Percentiles rank a stretch among this genome's conserved stretches.
Evolutionary conservation across 2,888 invertebrate genomes (phyloP).

Genomic region (Antitype chi): DNA sequence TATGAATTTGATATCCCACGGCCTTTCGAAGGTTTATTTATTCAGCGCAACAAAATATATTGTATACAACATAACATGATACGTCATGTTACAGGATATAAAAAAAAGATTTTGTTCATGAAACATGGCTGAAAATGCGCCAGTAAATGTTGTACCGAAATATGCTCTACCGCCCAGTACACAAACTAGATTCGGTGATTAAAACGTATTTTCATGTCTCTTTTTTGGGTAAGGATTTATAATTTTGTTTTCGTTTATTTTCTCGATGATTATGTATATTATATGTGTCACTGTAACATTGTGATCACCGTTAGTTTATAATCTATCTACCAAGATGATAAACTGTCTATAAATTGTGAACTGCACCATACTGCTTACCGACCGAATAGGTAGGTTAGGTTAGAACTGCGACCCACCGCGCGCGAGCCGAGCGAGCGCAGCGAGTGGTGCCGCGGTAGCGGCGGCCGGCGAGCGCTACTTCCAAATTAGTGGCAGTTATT

Average conservation of each 20-base stretch:
- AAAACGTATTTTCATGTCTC: conserved; percentile 14
- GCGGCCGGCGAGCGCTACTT: too few species aligned
- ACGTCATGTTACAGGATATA: conserved; percentile 37
- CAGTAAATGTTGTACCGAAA: conserved; percentile 37
- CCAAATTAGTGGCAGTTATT: too few species aligned
- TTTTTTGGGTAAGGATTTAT: background rate
- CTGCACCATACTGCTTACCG: too few species aligned
- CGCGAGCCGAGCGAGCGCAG: too few species aligned
- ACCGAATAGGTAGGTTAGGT: too few species aligned
- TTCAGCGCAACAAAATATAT: conserved; percentile 38
- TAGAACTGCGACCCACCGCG: too few species aligned
- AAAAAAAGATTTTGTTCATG: conserved; percentile 48
- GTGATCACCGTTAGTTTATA: too few species aligned
- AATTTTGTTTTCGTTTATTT: background rate
- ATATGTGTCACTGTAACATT: too few species aligned
- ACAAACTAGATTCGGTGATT: conserved; percentile 30
- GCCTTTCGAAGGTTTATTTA: conserved; percentile 36
- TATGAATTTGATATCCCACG: conserved; percentile 23
- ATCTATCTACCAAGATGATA: too few species aligned
- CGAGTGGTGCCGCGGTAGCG: too few species aligned
- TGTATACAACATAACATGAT: conserved; percentile 37
- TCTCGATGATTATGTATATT: background rate
- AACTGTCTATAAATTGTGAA: too few species aligned
- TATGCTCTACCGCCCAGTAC: conserved; percentile 3
- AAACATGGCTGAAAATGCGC: conserved; percentile 54